Base-by-base conservation (phyloP, 2,113 vertebrate genomes). In the Channa argus region DNA sequence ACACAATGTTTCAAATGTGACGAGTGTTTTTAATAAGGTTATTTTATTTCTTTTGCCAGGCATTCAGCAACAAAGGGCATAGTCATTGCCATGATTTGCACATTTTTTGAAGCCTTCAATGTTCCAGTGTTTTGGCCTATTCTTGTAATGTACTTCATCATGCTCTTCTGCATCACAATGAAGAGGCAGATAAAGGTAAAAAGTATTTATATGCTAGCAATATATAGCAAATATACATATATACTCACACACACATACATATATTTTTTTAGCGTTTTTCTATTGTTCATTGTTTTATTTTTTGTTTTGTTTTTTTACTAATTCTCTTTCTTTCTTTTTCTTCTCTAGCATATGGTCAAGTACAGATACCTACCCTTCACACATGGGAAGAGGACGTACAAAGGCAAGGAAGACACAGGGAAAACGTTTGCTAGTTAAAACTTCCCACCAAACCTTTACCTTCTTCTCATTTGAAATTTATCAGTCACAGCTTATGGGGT, bases 91-190 rank as follows among this genome's bases (percentile, higher is more conserved):
- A 99, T 97, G 97, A 90, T 96, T 74, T 99, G 97, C 89, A 99
- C 98, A 3, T 99, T 98, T 95, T 99, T 99, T 0, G 98, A 99
- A 50, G 96, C 97, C 77, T 99, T 99, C 92, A 98, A 99, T 0
- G 97, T 99, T 79, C 98, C 98, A 0, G 98, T 99, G 68, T 99
- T 99, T 89, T 99, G 98, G 98, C 98, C 98, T 3, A 99, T 99
- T 91, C 96, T 99, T 69, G 98, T 99, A 87, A 99, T 99, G 98
- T 99, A 99, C 94, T 99, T 99, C 95, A 96, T 99, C 91, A 99
- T 99, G 97, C 96, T 99, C 8, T 99, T 99, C 95, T 99, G 98
- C 84, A 99, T 99, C 94, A 99, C 98, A 38, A 99, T 99, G 98
- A 99, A 99, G 94, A 96, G 98, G 93, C 98, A 99, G 94, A 99